These are phyloP conservation scores for Mamestra brassicae DNA, from an alignment of 2,888 invertebrate species.

Conservation along the genomic window DNA sequence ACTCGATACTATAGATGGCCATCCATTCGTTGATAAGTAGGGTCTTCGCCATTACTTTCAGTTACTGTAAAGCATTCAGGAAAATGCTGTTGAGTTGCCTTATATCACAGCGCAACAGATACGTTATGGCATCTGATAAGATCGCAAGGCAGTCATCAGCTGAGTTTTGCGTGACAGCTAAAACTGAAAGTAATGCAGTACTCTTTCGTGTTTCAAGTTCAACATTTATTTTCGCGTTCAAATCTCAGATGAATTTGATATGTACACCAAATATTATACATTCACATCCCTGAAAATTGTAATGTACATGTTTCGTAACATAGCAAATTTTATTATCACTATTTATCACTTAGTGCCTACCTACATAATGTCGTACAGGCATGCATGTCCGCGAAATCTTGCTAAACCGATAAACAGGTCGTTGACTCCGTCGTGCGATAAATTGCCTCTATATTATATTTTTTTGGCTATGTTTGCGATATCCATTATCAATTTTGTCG, in stretches of 20 bases:
- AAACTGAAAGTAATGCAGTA: slow-evolving; percentile 7
- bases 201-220: neutral
- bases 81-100: slow-evolving; percentile 1
- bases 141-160: neutral
- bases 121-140: slow-evolving; percentile 8
- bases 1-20: neutral
- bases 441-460: slow-evolving; percentile 73
- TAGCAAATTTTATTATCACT: slow-evolving; percentile 70
- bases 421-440: slow-evolving; percentile 81
- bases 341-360: slow-evolving; percentile 70
- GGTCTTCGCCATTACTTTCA: neutral
- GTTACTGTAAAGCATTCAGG: neutral
- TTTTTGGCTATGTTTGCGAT: slow-evolving; percentile 70
- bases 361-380: slow-evolving; percentile 65
- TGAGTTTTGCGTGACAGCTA: neutral
- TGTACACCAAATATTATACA: neutral
- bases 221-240: neutral
- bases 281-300: slow-evolving; percentile 1
- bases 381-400: slow-evolving; percentile 80
- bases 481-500: slow-evolving; percentile 60
- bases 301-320: slow-evolving; percentile 58
- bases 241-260: neutral
- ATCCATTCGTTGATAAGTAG: neutral
- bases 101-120: neutral
- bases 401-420: slow-evolving; percentile 85